Evolutionary conservation across 2,888 invertebrate species (phyloP).

Genomic region (Drosophila diplacantha): DNA sequence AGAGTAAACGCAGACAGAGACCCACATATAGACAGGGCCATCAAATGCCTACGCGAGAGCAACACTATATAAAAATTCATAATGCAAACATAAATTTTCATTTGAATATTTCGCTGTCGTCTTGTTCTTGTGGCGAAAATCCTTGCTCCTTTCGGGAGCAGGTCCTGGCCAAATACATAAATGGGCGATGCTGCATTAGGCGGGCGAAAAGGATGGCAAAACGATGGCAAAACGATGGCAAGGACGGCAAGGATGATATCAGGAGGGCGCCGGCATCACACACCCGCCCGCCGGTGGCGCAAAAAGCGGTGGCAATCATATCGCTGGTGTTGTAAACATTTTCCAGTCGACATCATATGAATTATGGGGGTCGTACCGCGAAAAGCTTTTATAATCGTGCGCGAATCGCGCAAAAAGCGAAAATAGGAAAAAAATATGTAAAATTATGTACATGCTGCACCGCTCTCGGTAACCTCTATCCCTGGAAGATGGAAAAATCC

Average conservation of each 20-base stretch:
- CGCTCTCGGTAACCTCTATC: conserved; percentile 18
- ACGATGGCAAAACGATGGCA: conserved; percentile 4
- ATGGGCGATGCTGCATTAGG: conserved; percentile 49
- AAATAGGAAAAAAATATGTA: conserved; percentile 37
- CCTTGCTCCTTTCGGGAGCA: conserved; percentile 4
- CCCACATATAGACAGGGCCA: conserved; percentile 56
- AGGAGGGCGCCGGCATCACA: conserved; percentile 23
- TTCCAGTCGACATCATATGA: conserved; percentile 74
- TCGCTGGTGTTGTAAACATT: conserved; percentile 68
- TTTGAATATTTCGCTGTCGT: conserved; percentile 74
- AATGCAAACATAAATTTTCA: conserved; percentile 77
- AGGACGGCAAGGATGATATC: conserved; percentile 17
- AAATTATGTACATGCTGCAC: conserved; percentile 71
- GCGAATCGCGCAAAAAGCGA: conserved; percentile 74
- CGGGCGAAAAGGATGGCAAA: conserved; percentile 17
- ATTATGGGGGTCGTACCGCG: conserved; percentile 76
- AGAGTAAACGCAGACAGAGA: conserved; percentile 34
- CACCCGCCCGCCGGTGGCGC: conserved; percentile 24
- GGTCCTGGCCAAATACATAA: conserved; percentile 37
- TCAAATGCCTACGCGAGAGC: conserved; percentile 62
- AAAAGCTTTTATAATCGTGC: conserved; percentile 77
- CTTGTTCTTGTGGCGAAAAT: conserved; percentile 58
- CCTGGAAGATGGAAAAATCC: background rate
- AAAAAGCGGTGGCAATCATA: conserved; percentile 53
- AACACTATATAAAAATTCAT: conserved; percentile 76